These are phyloP conservation scores for Notocelia uddmanniana DNA, from an alignment of 2,888 invertebrate genomes.

Conservation along the genomic window DNA sequence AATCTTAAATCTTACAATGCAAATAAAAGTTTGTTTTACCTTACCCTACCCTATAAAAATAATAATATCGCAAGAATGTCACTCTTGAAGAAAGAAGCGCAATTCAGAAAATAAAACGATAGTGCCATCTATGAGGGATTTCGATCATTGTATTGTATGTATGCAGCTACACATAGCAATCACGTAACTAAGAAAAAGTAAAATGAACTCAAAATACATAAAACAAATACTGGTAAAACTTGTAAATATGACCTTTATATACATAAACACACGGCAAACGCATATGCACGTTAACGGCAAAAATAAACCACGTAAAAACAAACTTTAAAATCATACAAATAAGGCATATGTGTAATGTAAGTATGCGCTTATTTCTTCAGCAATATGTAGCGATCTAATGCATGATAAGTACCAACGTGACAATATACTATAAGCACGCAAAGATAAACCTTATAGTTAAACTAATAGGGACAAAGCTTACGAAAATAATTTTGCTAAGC, in stretches of 20 bases:
- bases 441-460: neutral
- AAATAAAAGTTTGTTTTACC: neutral
- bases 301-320: neutral
- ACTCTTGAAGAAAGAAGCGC: neutral
- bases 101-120: neutral
- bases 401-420: constrained; percentile 14
- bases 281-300: neutral
- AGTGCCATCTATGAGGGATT: neutral
- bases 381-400: constrained; percentile 25
- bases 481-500: neutral
- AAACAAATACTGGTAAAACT: neutral
- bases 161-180: too few relatives aligned
- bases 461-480: neutral
- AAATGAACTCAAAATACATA: constrained; percentile 20
- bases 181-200: constrained; percentile 19
- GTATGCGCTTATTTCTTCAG: neutral
- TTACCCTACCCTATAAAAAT: neutral
- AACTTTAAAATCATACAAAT: neutral
- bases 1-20: neutral
- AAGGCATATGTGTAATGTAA: constrained; percentile 11
- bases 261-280: constrained; percentile 8
- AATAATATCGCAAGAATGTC: neutral
- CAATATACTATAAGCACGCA: neutral
- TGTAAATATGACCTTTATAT: constrained; percentile 8
- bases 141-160: too few relatives aligned